Percentiles rank a stretch among this genome's conserved stretches.
Evolutionary conservation across 1,140 invertebrate genomes (phyloP).

Genomic region (Elymnias hypermnestra): DNA sequence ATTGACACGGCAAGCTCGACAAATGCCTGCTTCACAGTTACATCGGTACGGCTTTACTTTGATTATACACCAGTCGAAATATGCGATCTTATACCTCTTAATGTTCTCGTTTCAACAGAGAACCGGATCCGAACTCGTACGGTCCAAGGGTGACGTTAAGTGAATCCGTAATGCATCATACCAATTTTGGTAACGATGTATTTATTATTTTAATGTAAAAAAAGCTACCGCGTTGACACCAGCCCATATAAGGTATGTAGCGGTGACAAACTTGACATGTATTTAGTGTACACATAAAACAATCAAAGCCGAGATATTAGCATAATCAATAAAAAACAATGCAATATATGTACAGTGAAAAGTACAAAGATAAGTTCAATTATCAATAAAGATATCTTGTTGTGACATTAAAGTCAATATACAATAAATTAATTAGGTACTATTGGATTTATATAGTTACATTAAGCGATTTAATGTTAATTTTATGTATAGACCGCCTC

Average conservation of each 20-base stretch:
- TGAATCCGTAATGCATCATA: constrained; percentile 34
- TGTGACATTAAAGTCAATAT: constrained; percentile 22
- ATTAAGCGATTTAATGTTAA: constrained; percentile 61
- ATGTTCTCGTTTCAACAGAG: constrained; percentile 40
- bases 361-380: too few species aligned
- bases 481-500: constrained; percentile 52
- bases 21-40: constrained; percentile 70
- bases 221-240: constrained; percentile 25
- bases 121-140: constrained; percentile 33
- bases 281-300: too few species aligned
- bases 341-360: too few species aligned
- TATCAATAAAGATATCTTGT: constrained; percentile 25
- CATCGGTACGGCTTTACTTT: constrained; percentile 55
- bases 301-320: too few species aligned
- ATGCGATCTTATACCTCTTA: constrained; percentile 40
- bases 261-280: constrained; percentile 12
- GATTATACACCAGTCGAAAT: constrained; percentile 41
- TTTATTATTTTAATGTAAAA: constrained; percentile 33
- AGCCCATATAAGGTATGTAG: constrained; percentile 19
- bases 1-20: constrained; percentile 74
- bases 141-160: constrained; percentile 36
- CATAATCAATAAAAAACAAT: too few species aligned
- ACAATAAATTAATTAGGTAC: constrained; percentile 49
- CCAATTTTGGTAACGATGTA: constrained; percentile 34
- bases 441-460: constrained; percentile 49